A percentile compares a stretch with the other conserved stretches of the same genome.
Conservation (phyloP, 2,797 vertebrate genomes). For the Chloroceryle inda region DNA sequence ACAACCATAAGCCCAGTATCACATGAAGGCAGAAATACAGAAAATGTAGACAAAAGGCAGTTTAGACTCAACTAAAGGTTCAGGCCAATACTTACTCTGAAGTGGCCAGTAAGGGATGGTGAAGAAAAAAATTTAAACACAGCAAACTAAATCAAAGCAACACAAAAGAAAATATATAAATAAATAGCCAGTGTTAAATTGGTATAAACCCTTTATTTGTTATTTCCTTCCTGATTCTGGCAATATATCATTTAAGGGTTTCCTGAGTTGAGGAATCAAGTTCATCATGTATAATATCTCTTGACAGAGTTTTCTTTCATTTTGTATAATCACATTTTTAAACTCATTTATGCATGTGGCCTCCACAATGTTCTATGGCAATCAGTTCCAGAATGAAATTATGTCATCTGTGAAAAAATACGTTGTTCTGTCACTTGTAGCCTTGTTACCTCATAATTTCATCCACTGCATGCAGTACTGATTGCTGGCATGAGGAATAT, state of each 20-base stretch:
- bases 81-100: not conserved
- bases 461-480: not conserved
- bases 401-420: not conserved
- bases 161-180: not conserved
- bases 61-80: not conserved
- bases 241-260: not conserved
- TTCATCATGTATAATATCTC: slow-evolving; percentile 29
- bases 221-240: not conserved
- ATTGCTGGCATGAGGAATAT: not conserved
- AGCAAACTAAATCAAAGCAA: not conserved
- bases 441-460: not conserved
- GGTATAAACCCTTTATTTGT: not conserved
- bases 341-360: not conserved
- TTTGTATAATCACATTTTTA: slow-evolving; percentile 29
- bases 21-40: not conserved
- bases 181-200: not conserved
- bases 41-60: not conserved
- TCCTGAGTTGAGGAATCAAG: not conserved
- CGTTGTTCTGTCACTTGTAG: not conserved
- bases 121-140: not conserved
- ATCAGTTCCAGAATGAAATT: not conserved
- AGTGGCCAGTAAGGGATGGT: not conserved
- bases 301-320: not conserved
- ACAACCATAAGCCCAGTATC: not conserved
- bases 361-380: not conserved